phyloP scores from a whole-genome alignment of 2,888 invertebrate species.

The Machimus rusticus region DNA sequence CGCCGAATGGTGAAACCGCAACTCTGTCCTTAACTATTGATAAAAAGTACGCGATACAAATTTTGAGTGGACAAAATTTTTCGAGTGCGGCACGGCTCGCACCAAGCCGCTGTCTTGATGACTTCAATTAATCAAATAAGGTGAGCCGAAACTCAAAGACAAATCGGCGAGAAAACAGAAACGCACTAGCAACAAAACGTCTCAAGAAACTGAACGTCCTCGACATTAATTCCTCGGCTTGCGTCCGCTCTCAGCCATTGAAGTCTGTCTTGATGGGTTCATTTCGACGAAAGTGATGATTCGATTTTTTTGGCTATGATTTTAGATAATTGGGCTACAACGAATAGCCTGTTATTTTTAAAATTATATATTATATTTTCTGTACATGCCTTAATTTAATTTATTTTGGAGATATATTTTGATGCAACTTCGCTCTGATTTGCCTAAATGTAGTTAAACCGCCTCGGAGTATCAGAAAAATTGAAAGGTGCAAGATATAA shows the following conservation, averaged over 20 bases:
- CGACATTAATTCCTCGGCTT: constrained; percentile 24
- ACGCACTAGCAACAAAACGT: not conserved
- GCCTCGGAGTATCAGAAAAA: not conserved
- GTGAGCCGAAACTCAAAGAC: not conserved
- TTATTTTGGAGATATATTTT: not conserved
- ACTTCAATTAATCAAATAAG: not conserved
- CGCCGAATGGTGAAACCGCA: not conserved
- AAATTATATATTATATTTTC: not conserved
- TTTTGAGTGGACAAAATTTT: not conserved
- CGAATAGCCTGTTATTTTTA: not conserved
- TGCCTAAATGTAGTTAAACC: not conserved
- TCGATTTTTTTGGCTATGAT: not conserved
- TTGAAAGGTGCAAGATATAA: not conserved
- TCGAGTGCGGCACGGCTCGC: not conserved
- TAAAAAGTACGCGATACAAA: not conserved
- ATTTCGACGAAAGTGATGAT: not conserved
- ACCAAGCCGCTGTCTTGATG: not conserved
- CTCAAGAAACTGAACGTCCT: constrained; percentile 33
- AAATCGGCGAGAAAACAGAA: not conserved
- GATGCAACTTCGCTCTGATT: not conserved
- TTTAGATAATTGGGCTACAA: not conserved
- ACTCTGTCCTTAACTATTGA: not conserved
- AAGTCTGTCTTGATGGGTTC: not conserved
- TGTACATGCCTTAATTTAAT: not conserved
- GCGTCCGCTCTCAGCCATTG: not conserved